These are phyloP conservation scores for Scrobipalpa costella DNA, from an alignment of 2,888 invertebrate genomes.

Conservation along the genomic window DNA sequence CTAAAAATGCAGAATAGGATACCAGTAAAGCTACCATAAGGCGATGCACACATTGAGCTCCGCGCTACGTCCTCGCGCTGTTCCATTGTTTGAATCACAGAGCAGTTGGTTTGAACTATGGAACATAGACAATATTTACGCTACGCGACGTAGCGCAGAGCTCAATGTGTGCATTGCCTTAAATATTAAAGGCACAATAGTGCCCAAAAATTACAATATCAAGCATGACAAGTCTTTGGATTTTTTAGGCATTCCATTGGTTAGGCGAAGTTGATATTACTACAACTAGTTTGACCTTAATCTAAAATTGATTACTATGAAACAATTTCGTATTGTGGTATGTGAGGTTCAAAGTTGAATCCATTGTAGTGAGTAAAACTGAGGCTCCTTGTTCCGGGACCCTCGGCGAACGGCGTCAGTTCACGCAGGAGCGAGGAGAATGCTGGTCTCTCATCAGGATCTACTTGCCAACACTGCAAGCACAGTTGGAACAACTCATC, in stretches of 20 bases:
- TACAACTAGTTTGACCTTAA: background rate
- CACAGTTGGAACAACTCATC: slow-evolving; percentile 91
- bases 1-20: no score
- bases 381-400: slow-evolving; percentile 58
- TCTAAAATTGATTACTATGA: slow-evolving; percentile 47
- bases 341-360: slow-evolving; percentile 69
- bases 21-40: no score
- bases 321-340: slow-evolving; percentile 70
- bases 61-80: no score
- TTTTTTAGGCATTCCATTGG: slow-evolving; percentile 3
- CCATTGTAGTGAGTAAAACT: slow-evolving; percentile 75
- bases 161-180: no score
- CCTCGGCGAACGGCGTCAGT: slow-evolving; percentile 60
- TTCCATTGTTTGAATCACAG: no score
- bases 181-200: no score
- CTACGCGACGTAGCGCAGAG: no score
- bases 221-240: background rate
- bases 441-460: slow-evolving; percentile 89
- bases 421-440: slow-evolving; percentile 83
- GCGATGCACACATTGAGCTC: no score
- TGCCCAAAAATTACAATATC: background rate
- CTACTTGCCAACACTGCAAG: slow-evolving; percentile 91
- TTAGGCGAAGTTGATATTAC: background rate
- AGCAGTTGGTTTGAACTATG: no score
- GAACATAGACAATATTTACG: no score